These are phyloP conservation scores for Nannoperca australis DNA, from an alignment of 2,797 vertebrate genomes.

Conservation along the genomic window DNA sequence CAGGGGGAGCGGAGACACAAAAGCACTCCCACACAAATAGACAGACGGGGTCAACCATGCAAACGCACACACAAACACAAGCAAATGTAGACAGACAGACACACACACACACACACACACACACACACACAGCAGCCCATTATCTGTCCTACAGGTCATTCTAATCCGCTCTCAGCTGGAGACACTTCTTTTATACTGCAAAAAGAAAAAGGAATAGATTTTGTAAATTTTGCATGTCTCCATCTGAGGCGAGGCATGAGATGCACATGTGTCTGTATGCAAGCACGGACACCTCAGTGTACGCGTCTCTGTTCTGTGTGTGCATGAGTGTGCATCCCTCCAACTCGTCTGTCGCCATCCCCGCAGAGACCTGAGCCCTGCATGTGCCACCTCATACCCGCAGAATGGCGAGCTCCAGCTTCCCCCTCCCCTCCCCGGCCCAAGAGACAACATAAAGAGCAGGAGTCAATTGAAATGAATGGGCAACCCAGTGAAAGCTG, in stretches of 20 bases:
- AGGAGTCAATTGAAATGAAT: conserved; percentile 80
- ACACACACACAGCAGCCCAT: conserved; percentile 33
- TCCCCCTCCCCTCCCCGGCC: neutral
- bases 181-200: conserved; percentile 5
- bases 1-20: conserved; percentile 50
- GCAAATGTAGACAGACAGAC: conserved; percentile 25
- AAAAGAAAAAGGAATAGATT: conserved; percentile 11
- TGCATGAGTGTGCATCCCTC: conserved; percentile 2
- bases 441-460: conserved; percentile 65
- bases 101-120: conserved; percentile 22
- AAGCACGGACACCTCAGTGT: neutral
- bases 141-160: conserved; percentile 42
- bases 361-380: conserved; percentile 22
- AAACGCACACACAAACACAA: conserved; percentile 30
- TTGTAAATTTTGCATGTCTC: conserved; percentile 14
- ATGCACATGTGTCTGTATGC: conserved; percentile 12
- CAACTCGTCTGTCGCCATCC: conserved; percentile 16
- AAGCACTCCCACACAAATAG: conserved; percentile 46
- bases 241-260: conserved; percentile 4
- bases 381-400: conserved; percentile 40
- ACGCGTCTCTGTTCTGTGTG: conserved; percentile 6
- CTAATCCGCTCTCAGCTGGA: conserved; percentile 37
- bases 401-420: conserved; percentile 49
- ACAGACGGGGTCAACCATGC: conserved; percentile 52
- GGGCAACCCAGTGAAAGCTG: conserved; percentile 51